Conservation (phyloP, 1,140 invertebrate genomes). For the Pomacea maculata region DNA sequence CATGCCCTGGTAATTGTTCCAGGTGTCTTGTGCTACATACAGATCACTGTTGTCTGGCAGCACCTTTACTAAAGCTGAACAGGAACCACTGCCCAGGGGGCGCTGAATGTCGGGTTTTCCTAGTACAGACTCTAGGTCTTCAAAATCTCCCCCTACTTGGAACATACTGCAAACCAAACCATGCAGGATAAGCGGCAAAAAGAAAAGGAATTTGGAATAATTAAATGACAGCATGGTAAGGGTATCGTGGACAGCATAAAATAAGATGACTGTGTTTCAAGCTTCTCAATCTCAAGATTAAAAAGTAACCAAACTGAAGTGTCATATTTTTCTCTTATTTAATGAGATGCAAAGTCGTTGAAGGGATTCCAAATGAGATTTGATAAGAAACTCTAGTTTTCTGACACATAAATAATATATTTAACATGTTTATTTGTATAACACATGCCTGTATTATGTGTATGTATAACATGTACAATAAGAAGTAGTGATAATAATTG, state of each 20-base stretch:
- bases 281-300: too few relatives aligned
- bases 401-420: too few relatives aligned
- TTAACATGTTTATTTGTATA: too few relatives aligned
- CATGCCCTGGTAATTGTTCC: slow-evolving; percentile 84
- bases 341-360: too few relatives aligned
- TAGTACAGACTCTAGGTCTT: slow-evolving; percentile 73
- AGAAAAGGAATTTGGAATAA: not conserved
- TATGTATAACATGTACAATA: too few relatives aligned
- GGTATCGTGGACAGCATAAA: not conserved
- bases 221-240: not conserved
- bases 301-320: too few relatives aligned
- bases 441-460: too few relatives aligned
- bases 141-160: slow-evolving; percentile 78
- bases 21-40: slow-evolving; percentile 76
- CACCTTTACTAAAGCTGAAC: slow-evolving; percentile 74
- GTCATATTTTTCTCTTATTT: too few relatives aligned
- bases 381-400: too few relatives aligned
- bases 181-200: not conserved
- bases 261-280: not conserved
- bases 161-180: slow-evolving; percentile 54
- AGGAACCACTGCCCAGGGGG: slow-evolving; percentile 66
- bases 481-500: not conserved
- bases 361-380: too few relatives aligned
- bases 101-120: slow-evolving; percentile 40
- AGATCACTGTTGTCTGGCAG: slow-evolving; percentile 69